Evolutionary conservation across 2,888 invertebrate genomes (phyloP).

Genomic region (Sphecodes monilicornis): DNA sequence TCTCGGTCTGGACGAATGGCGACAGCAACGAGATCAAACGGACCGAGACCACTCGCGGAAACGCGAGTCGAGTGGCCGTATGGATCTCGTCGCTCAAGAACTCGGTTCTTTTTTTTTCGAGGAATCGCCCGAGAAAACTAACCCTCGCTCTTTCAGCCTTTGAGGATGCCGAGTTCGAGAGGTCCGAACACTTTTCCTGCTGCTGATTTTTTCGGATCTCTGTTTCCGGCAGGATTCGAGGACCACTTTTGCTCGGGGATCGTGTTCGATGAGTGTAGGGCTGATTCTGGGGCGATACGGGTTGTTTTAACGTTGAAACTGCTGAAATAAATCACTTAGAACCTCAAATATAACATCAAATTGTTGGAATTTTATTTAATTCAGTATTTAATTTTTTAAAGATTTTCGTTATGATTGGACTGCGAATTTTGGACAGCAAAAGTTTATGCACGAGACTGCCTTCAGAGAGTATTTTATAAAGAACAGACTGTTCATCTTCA

Average conservation of each 20-base stretch:
- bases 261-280: background rate
- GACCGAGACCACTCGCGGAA: constrained; percentile 40
- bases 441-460: too few species aligned
- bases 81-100: constrained; percentile 62
- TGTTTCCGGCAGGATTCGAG: background rate
- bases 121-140: constrained; percentile 14
- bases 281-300: background rate
- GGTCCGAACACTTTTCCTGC: background rate
- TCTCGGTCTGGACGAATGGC: constrained; percentile 11
- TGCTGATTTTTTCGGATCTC: background rate
- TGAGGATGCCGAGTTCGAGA: constrained; percentile 5
- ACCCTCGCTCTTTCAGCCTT: constrained; percentile 19
- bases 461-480: too few species aligned
- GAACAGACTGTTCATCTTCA: too few species aligned
- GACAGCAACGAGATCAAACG: constrained; percentile 65
- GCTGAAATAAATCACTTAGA: background rate
- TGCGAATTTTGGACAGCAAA: too few species aligned
- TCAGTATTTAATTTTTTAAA: too few species aligned
- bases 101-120: constrained; percentile 27
- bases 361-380: too few species aligned
- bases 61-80: constrained; percentile 69
- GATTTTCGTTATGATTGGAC: too few species aligned
- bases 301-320: background rate
- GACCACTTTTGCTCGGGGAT: background rate
- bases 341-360: too few species aligned